Base-by-base conservation (phyloP, 2,888 invertebrate species). In the Pyrocoelia pectoralis region DNA sequence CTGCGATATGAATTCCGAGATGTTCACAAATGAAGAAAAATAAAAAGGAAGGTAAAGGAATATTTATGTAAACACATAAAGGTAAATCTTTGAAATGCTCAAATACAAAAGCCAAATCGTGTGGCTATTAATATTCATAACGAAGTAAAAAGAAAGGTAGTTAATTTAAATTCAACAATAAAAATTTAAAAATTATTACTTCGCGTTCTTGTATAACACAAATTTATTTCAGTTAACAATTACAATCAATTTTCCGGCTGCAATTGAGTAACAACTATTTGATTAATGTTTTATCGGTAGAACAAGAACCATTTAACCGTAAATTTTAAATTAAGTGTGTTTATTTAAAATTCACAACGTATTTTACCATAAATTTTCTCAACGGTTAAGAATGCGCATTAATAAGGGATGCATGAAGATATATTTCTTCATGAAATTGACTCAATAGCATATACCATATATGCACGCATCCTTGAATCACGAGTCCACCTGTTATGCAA, bases 81-180 rank as follows among this genome's bases (percentile, higher is more conserved):
- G 40, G 52, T 58, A 58, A 58, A 58, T 58, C 58, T 51, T 43
- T 18, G 50, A 43, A 46, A 33, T 41, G 28, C 29, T 52, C 29
- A 33, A 52, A 43, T 18, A 58, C 58, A 58, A 52, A 57, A 58
- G 50, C 19, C 46, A 46, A 58, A 58, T 46, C 50, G 50, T 50
- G 43, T 41, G 41, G 46, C 29, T 52, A 58, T 52, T 52, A 52
- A 52, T 58, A 58, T 58, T 58, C 58, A 52, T 57, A 57, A 38
- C 50, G 40, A 57, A 57, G 41, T 43, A 52, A 52, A 58, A 58
- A 58, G 51, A 52, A 58, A 52, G 29, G 43, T 51, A 58, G 58
- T 28, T 52, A 58, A 58, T 58, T 58, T 58, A 58, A 58, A 58
- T 58, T 52, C 58, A 52, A 52, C 52, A 46, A 58, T 51, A 57